Evolutionary conservation across 2,888 invertebrate genomes (phyloP), one percentile per base, ranked within the genome.

Genomic region (Ryuthela nishihirai): DNA sequence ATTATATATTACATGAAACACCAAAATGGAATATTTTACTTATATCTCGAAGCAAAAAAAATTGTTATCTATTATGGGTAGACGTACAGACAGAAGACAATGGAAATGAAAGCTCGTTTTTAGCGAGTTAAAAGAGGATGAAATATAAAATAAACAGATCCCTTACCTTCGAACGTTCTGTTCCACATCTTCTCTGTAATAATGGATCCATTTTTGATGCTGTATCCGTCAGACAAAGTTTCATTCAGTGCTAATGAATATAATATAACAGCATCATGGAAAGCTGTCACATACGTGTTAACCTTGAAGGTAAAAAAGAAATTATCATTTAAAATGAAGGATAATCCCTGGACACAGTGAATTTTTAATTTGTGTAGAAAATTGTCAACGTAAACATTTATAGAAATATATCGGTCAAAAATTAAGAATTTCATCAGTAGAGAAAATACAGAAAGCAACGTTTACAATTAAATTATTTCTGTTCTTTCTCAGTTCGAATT

Each of bases 231-330:
- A 18, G 69, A 72, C 36, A 95, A 77, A 21, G 91, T 91, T 67
- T 92, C 88, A 72, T 93, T 94, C 6, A 98, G 78, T 0, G 94
- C 94, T 53, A 88, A 80, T 0, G 93, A 89, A 74, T 95, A 98
- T 32, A 99, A 82, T 0, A 97, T 79, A 10, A 98, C 91, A 0
- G 95, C 95, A 71, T 99, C 97, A 75, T 95, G 94, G 76, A 98
- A 92, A 2, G 95, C 93, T 0, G 90, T 89, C 46, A 93, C 92
- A 75, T 91, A 93, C 32, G 90, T 88, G 61, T 92, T 92, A 35
- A 94, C 88, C 67, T 88, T n/a, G n/a, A n/a, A n/a, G n/a, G n/a
- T n/a, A n/a, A n/a, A n/a, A n/a, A n/a, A n/a, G n/a, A n/a, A n/a
- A n/a, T n/a, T n/a, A n/a, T n/a, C n/a, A n/a, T n/a, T n/a, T n/a